Conservation (phyloP, 53 echinoderm and acorn worm genomes). For the Apostichopus leukothele region DNA sequence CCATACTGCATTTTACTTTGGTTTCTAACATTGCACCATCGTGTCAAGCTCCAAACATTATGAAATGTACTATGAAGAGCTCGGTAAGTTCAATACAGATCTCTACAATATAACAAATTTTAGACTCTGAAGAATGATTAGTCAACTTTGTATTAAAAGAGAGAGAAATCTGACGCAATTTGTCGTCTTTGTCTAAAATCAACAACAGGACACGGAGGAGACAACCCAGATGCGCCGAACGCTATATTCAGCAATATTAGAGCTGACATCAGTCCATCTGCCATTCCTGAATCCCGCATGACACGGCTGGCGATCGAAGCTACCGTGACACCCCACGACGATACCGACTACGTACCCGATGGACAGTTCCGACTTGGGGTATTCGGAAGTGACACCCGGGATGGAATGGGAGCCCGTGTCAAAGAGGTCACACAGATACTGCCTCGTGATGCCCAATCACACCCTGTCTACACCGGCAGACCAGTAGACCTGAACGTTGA, state of each 20-base stretch:
- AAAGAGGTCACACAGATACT: conserved; percentile 37
- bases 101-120: too few species aligned
- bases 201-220: conserved; percentile 13
- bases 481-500: neutral
- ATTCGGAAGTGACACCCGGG: conserved; percentile 48
- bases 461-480: conserved; percentile 24
- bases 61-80: too few species aligned
- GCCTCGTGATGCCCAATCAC: neutral
- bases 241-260: neutral
- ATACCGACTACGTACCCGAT: neutral
- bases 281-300: neutral
- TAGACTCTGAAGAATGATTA: too few species aligned
- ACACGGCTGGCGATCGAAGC: neutral
- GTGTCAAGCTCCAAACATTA: too few species aligned
- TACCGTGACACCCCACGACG: neutral
- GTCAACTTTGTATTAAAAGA: too few species aligned
- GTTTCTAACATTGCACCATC: too few species aligned
- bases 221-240: neutral
- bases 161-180: too few species aligned
- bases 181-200: neutral
- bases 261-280: neutral
- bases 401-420: conserved; percentile 52
- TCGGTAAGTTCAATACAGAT: too few species aligned
- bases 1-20: too few species aligned
- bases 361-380: conserved; percentile 35